phyloP scores from a whole-genome alignment of 2,888 invertebrate species.

The Pseudeuparius sepicola region DNA sequence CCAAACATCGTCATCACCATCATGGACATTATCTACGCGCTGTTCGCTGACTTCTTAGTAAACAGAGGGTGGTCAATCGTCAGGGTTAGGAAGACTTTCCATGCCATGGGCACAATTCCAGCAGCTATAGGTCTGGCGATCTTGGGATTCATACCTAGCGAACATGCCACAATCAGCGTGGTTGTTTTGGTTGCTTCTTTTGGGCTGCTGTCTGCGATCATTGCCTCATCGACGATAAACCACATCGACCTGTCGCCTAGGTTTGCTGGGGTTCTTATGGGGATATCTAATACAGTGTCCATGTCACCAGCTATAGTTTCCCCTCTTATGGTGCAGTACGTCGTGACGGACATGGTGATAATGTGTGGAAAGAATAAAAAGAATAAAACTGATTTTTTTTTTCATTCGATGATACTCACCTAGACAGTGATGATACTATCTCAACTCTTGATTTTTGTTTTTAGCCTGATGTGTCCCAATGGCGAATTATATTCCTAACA shows the following conservation, averaged over 20 bases:
- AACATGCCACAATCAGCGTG: conserved; percentile 51
- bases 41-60: too few species aligned
- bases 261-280: conserved; percentile 71
- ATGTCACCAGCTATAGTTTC: conserved; percentile 15
- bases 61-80: too few species aligned
- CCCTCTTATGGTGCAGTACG: conserved; percentile 17
- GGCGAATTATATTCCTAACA: conserved; percentile 15
- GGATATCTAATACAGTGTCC: conserved; percentile 60
- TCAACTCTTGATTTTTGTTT: conserved; percentile 6
- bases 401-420: too few species aligned
- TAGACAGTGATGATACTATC: background rate
- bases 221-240: conserved; percentile 63
- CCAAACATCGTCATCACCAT: too few species aligned
- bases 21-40: too few species aligned
- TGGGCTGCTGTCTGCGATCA: conserved; percentile 62
- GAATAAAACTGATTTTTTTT: too few species aligned
- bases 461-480: conserved; percentile 13
- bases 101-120: conserved; percentile 38
- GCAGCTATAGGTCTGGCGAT: conserved; percentile 57
- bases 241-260: conserved; percentile 77
- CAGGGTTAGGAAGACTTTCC: conserved; percentile 46
- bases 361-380: background rate
- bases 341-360: conserved; percentile 16
- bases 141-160: conserved; percentile 44
- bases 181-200: conserved; percentile 58